phyloP scores from a whole-genome alignment of 2,888 invertebrate genomes.

The Xylophagus ater region DNA sequence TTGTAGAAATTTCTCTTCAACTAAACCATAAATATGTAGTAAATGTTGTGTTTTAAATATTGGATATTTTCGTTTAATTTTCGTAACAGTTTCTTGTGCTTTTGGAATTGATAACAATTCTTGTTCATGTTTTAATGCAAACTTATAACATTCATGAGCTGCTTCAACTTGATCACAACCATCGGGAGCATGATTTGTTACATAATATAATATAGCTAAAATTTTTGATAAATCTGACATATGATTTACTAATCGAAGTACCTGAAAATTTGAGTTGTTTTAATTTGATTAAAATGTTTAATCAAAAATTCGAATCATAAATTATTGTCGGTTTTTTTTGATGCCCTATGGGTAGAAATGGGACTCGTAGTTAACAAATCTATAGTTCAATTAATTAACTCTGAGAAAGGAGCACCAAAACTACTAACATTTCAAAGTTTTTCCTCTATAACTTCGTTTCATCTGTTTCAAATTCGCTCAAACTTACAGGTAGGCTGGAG shows the following conservation, averaged over 20 bases:
- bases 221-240: conserved; percentile 30
- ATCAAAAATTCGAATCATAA: neutral
- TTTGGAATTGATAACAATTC: conserved; percentile 22
- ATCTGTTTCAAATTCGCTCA: too few relatives aligned
- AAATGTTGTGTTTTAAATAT: conserved; percentile 36
- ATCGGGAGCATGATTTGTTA: conserved; percentile 34
- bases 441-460: too few relatives aligned
- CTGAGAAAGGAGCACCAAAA: too few relatives aligned
- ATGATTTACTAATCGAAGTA: conserved; percentile 31
- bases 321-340: too few relatives aligned
- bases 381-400: too few relatives aligned
- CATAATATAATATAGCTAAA: conserved; percentile 35
- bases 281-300: neutral
- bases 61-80: conserved; percentile 37
- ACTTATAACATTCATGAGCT: conserved; percentile 36
- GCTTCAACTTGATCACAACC: conserved; percentile 39
- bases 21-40: conserved; percentile 31
- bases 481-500: too few relatives aligned
- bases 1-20: conserved; percentile 33
- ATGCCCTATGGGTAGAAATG: too few relatives aligned
- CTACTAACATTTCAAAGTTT: too few relatives aligned
- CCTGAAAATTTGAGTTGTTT: conserved; percentile 19
- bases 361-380: too few relatives aligned
- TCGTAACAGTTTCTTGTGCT: conserved; percentile 25
- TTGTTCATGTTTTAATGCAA: conserved; percentile 26